Conservation (phyloP, 2,797 vertebrate species). For the Sebastes kiyomatsui region DNA sequence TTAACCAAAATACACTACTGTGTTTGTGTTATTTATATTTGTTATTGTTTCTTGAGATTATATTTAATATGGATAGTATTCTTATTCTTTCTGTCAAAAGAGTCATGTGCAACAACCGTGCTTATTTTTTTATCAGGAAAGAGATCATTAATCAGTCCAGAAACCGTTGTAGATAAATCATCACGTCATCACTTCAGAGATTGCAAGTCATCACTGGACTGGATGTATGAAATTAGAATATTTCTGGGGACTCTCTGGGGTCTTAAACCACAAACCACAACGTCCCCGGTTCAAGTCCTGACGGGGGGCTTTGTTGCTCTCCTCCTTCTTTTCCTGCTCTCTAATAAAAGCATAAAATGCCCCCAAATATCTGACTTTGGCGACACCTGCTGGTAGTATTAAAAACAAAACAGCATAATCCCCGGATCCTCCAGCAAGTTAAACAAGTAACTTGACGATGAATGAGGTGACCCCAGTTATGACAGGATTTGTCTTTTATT, state of each 20-base stretch:
- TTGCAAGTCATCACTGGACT: neutral
- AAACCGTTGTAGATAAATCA: neutral
- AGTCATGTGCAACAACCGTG: neutral
- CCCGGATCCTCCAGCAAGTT: neutral
- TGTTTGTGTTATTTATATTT: neutral
- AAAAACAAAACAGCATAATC: neutral
- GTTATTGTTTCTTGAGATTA: neutral
- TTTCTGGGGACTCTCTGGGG: neutral
- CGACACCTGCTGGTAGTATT: slow-evolving; percentile 2
- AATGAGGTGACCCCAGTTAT: neutral
- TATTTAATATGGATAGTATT: neutral
- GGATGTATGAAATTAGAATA: neutral
- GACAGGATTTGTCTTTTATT: neutral
- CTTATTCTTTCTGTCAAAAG: neutral
- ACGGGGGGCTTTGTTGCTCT: neutral
- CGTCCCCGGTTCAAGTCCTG: neutral
- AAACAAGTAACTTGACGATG: neutral
- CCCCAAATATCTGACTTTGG: neutral
- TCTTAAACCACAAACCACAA: slow-evolving; percentile 9
- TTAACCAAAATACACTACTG: neutral
- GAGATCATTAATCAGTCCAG: neutral
- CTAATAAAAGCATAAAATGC: neutral
- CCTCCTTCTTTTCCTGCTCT: neutral
- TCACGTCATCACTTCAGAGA: neutral
- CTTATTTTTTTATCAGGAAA: neutral